Base-by-base conservation (phyloP, 2,888 invertebrate genomes). In the Amblyjoppa fuscipennis region DNA sequence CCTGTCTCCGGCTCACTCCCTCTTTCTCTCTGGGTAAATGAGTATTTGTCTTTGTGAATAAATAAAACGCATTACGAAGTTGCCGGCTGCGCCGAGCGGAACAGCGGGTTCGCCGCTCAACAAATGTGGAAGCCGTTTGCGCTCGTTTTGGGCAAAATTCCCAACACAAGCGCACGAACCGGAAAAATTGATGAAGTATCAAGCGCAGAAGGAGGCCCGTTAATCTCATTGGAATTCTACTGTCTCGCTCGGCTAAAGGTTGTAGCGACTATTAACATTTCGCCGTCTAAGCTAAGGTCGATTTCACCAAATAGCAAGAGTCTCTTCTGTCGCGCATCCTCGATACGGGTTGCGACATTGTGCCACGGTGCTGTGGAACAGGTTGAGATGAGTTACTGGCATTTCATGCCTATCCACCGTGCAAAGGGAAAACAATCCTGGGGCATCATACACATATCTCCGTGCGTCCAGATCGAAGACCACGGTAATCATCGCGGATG, bases 1-100 rank as follows among this genome's bases (percentile, higher is more conserved):
- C 41, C 45, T 3, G 45, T 45, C 45, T 13, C 2, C 45, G 13
- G 13, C 45, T 11, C 13, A 45, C 13, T 1, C 56, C 28, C 73
- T 76, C 61, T 69, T 28, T 80, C 73, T 71, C 76, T 73, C 76
- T 28, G 89, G 83, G 86, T 90, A 91, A 92, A 93, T 90, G 92
- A 92, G 92, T 93, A 93, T 94, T 94, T 93, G 93, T 93, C 94
- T 93, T 92, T 93, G 93, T 94, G 94, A 93, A 93, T 94, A 93
- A 94, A 92, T 94, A 93, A 94, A 93, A 93, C 87, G 92, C 93
- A 93, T 93, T 93, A 93, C 91, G 90, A 90, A 91, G 91, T 91
- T 89, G 87, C 80, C 84, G 91, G 87, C 86, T 79, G 69, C 31
- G 77, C 71, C 53, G 45, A 53, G 51, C 56, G 56, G n/a, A 11